These are phyloP conservation scores for Rhodeus uyekii DNA, from an alignment of 2,797 vertebrate species.

Conservation along the genomic window DNA sequence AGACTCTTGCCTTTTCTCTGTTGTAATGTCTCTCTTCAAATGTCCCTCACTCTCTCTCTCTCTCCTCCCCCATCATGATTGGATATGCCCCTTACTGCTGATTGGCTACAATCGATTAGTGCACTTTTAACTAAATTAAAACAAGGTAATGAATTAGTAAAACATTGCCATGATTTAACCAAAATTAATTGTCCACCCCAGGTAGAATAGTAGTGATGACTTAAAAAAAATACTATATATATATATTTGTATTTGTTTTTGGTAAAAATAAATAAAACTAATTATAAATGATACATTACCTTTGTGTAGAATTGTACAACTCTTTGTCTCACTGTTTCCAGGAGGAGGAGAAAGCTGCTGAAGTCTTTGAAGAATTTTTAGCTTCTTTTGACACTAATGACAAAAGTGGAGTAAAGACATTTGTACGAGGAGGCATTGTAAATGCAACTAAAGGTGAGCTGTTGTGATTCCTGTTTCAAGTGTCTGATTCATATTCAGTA, in stretches of 20 bases:
- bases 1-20: background rate
- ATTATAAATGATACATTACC: too few relatives aligned
- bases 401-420: constrained; percentile 77
- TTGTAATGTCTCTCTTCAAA: background rate
- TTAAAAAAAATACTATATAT: too few relatives aligned
- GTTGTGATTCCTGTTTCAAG: background rate
- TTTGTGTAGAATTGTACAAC: background rate
- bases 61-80: background rate
- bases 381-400: constrained; percentile 79
- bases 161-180: background rate
- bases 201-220: background rate
- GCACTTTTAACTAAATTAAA: background rate
- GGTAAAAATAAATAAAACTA: too few relatives aligned
- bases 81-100: background rate
- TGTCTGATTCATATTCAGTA: background rate
- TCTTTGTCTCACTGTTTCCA: constrained; percentile 49
- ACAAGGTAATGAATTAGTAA: background rate
- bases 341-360: constrained; percentile 84
- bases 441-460: constrained; percentile 81
- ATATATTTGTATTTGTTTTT: too few relatives aligned
- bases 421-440: constrained; percentile 82
- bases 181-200: background rate
- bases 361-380: constrained; percentile 84
- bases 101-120: background rate
- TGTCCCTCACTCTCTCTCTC: background rate